Evolutionary conservation across 1,140 invertebrate genomes (phyloP).

Genomic region (Eufriesea mexicana): DNA sequence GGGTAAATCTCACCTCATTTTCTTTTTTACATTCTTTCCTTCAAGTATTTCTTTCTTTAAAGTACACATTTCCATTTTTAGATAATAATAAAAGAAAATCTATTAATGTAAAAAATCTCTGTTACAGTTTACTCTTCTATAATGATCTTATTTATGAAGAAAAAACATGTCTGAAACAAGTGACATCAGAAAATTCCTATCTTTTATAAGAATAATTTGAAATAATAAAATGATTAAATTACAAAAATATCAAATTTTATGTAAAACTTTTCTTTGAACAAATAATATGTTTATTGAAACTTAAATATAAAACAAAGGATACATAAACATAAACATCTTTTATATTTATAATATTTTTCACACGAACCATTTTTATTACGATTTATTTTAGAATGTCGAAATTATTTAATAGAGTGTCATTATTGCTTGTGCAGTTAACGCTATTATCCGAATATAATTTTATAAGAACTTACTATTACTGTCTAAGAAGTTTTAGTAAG

Average conservation of each 20-base stretch:
- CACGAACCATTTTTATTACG: not conserved
- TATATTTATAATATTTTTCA: not conserved
- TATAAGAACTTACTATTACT: not conserved
- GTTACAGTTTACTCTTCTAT: no score
- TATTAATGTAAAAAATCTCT: not conserved
- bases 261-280: not conserved
- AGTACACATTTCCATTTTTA: slow-evolving; percentile 9
- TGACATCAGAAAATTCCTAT: not conserved
- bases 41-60: not conserved
- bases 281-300: not conserved
- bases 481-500: not conserved
- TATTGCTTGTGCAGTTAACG: no score
- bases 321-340: not conserved
- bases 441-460: not conserved
- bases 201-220: not conserved
- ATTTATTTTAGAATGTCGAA: not conserved
- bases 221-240: not conserved
- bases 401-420: not conserved
- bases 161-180: not conserved
- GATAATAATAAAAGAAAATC: not conserved
- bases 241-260: not conserved
- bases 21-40: slow-evolving; percentile 51
- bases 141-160: not conserved
- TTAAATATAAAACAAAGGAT: not conserved
- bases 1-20: slow-evolving; percentile 57